These are phyloP conservation scores for Hydropotes inermis DNA, from an alignment of 2,113 vertebrate species.

Conservation along the genomic window DNA sequence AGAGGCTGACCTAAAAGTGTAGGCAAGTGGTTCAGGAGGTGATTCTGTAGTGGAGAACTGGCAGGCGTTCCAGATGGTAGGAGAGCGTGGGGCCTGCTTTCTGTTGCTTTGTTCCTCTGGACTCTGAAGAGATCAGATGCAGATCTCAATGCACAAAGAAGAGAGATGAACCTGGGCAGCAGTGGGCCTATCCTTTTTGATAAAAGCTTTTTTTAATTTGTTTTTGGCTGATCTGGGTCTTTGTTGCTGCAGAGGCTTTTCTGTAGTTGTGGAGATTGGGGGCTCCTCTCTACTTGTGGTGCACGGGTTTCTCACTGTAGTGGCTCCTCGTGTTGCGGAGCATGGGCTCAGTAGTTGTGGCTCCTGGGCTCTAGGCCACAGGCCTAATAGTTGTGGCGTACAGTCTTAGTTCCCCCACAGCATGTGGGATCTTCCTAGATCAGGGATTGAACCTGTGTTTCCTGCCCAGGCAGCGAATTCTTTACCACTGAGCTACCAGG, in stretches of 20 bases:
- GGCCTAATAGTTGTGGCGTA: fast-evolving
- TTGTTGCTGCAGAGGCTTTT: neutral
- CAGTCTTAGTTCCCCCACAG: neutral
- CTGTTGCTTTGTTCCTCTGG: neutral
- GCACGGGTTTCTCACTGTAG: neutral
- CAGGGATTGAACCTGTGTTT: neutral
- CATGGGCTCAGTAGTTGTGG: neutral
- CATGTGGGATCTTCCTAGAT: neutral
- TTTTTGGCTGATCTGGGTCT: neutral
- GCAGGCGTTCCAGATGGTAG: neutral
- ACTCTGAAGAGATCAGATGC: neutral
- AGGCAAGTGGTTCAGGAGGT: slow-evolving; percentile 39
- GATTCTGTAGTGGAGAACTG: neutral
- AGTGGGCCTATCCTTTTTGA: neutral
- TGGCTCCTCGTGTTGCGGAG: neutral
- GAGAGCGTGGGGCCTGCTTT: neutral
- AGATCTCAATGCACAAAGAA: neutral
- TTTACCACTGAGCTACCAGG: neutral
- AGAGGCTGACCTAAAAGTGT: slow-evolving; percentile 37
- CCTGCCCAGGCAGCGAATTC: neutral
- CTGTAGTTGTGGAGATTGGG: neutral
- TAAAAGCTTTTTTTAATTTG: neutral
- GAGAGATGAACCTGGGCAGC: neutral
- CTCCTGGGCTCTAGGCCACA: neutral
- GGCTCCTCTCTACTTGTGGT: neutral